These are phyloP conservation scores for Leptopilina myrica DNA, from an alignment of 2,888 invertebrate genomes.

Conservation along the genomic window DNA sequence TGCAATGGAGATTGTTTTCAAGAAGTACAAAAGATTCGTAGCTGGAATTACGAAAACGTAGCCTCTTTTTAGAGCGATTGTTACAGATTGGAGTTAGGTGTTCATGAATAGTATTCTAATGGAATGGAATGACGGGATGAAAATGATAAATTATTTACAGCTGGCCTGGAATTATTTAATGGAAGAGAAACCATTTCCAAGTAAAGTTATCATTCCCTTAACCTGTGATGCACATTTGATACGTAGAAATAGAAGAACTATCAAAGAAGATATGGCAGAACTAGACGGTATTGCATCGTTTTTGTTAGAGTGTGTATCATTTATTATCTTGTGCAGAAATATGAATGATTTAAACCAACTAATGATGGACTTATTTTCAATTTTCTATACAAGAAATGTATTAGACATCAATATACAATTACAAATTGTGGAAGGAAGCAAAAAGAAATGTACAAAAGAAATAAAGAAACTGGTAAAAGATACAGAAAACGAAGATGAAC, in stretches of 20 bases:
- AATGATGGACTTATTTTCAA: not conserved
- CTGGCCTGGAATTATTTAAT: too few relatives aligned
- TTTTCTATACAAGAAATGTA: not conserved
- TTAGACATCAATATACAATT: too few relatives aligned
- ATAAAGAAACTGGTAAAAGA: not conserved
- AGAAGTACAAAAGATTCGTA: not conserved
- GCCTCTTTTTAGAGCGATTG: not conserved
- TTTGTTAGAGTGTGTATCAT: not conserved
- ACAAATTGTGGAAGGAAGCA: not conserved
- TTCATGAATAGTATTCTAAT: not conserved
- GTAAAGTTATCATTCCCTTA: not conserved
- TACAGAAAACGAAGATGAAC: not conserved
- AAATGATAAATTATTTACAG: not conserved
- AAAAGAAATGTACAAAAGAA: not conserved
- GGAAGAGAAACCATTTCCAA: not conserved
- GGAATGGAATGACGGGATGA: slow-evolving; percentile 4
- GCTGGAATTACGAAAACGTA: not conserved
- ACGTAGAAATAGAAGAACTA: not conserved
- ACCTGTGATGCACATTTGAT: slow-evolving; percentile 1
- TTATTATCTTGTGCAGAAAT: not conserved
- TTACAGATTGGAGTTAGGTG: not conserved
- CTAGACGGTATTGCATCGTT: not conserved
- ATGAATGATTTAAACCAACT: not conserved
- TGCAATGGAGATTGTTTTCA: not conserved
- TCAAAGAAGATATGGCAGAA: not conserved